A percentile compares a stretch with the other conserved stretches of the same genome.
These are phyloP conservation scores for Triplophysa dalaica DNA, from an alignment of 2,113 vertebrate genomes.

Conservation along the genomic window DNA sequence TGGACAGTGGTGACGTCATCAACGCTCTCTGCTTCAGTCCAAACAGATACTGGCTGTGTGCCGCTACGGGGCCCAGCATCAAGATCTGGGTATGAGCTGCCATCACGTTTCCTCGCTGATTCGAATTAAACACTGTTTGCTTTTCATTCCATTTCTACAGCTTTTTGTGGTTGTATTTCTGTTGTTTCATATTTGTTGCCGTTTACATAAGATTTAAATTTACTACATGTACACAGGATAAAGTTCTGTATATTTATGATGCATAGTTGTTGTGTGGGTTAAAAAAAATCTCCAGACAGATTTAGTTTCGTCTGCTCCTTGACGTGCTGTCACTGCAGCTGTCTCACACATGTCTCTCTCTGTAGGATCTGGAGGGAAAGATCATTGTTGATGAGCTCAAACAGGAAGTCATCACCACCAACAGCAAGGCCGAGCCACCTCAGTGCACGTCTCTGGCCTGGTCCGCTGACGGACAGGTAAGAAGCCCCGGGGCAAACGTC, in stretches of 20 bases:
- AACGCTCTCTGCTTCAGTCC: conserved; percentile 96
- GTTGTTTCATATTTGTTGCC: no score
- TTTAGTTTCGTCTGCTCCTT: background rate
- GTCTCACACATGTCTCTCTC: background rate
- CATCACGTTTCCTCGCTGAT: no score
- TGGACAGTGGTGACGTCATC: conserved; percentile 92
- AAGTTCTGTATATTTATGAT: no score
- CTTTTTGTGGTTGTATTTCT: no score
- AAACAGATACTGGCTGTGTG: conserved; percentile 97
- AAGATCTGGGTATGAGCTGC: conserved; percentile 91
- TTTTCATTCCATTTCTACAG: background rate
- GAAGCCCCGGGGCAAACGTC: background rate
- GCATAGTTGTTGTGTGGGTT: no score
- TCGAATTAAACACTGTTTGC: no score
- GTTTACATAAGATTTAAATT: no score
- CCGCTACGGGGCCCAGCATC: conserved; percentile 95
- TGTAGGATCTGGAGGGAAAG: conserved; percentile 93
- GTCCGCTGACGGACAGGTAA: conserved; percentile 97
- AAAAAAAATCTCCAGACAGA: no score
- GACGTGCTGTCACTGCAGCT: no score
- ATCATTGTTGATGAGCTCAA: conserved; percentile 96
- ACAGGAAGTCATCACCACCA: conserved; percentile 96
- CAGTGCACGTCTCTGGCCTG: conserved; percentile 94
- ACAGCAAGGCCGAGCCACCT: conserved; percentile 93
- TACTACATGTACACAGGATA: no score